Evolutionary conservation across 2,113 vertebrate species (phyloP).

Genomic region (Atractosteus spatula): DNA sequence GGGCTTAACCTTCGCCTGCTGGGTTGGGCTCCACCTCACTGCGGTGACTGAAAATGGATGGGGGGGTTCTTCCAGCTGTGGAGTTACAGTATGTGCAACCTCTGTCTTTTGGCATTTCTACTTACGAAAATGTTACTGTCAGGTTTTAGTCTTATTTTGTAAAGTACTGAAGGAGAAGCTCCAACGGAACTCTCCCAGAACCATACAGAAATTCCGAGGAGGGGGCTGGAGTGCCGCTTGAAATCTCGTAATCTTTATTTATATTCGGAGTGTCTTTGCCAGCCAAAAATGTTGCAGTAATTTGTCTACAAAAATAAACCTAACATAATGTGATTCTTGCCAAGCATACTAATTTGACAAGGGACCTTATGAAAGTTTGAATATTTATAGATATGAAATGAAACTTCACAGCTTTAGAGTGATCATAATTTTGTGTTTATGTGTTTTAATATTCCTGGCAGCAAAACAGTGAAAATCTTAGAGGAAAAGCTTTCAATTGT

Average conservation of each 20-base stretch:
- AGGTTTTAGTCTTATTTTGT: too few species aligned
- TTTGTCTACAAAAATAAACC: conserved; percentile 35
- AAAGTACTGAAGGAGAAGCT: conserved; percentile 23
- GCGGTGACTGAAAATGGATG: too few species aligned
- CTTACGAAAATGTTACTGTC: too few species aligned
- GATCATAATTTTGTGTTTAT: conserved; percentile 34
- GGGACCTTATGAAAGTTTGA: conserved; percentile 38
- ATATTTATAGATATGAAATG: conserved; percentile 46
- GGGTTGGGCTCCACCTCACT: too few species aligned
- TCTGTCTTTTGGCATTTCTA: too few species aligned
- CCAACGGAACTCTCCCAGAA: conserved; percentile 21
- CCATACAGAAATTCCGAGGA: background rate
- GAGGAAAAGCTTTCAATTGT: conserved; percentile 18
- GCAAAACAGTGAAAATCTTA: conserved; percentile 9
- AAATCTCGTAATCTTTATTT: conserved; percentile 30
- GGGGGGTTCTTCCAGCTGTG: too few species aligned
- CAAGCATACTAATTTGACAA: conserved; percentile 43
- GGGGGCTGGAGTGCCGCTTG: background rate
- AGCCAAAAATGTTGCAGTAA: conserved; percentile 30
- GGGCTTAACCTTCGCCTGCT: too few species aligned
- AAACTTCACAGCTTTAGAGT: conserved; percentile 42
- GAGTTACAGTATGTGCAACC: too few species aligned
- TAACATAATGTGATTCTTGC: conserved; percentile 31
- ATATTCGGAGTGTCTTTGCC: conserved; percentile 32
- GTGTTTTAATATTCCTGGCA: conserved; percentile 25